Conservation (phyloP, 2,888 invertebrate species). For the Chouioia cunea region DNA sequence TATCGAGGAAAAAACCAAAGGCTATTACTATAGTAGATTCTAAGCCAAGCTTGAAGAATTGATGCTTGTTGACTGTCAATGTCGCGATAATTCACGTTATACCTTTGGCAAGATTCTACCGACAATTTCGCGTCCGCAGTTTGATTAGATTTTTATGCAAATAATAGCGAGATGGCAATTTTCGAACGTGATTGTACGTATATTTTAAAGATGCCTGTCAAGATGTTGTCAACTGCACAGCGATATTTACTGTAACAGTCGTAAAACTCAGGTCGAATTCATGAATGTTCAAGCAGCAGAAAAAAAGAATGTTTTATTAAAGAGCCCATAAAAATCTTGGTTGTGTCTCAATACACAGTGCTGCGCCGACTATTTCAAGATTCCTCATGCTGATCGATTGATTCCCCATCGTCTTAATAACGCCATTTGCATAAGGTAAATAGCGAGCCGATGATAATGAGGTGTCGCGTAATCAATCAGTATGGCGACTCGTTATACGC, state of each 20-base stretch:
- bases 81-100: constrained; percentile 22
- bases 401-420: too few species aligned
- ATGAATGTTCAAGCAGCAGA: neutral
- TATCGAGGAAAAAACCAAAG: neutral
- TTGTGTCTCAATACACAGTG: too few species aligned
- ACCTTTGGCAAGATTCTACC: too few species aligned
- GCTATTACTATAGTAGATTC: too few species aligned
- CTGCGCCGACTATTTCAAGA: too few species aligned
- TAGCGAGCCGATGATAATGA: too few species aligned
- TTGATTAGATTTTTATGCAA: constrained; percentile 37
- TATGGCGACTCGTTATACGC: too few species aligned
- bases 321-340: neutral
- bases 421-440: too few species aligned
- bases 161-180: constrained; percentile 3
- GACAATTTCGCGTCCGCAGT: neutral
- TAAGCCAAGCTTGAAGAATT: neutral
- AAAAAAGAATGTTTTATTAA: constrained; percentile 1
- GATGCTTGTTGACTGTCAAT: constrained; percentile 13
- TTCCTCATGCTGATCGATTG: too few species aligned
- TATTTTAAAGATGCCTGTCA: constrained; percentile 7
- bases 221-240: too few species aligned
- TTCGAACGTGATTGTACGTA: neutral
- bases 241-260: constrained; percentile 4
- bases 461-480: too few species aligned
- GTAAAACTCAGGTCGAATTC: constrained; percentile 22